Evolutionary conservation across 2,797 vertebrate species (phyloP), one percentile per base, ranked within the genome.

Genomic region (Eulemur rubriventer): DNA sequence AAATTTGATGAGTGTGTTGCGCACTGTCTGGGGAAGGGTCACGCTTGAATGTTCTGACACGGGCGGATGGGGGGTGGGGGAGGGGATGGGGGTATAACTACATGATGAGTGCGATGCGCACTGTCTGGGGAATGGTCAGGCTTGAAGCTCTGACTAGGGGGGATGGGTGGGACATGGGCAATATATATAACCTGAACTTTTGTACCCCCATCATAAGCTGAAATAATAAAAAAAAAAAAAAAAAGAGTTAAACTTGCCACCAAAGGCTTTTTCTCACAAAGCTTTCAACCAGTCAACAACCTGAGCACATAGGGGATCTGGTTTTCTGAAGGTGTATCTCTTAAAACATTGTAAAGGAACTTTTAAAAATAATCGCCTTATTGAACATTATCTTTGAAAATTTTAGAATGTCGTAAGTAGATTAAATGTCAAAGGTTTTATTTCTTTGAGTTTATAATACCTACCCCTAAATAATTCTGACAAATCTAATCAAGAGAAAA

Each of bases 381-480:
- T 69, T 69, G 43, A 26, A 41, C 8, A n/a, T 69, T 88, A 22
- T 63, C 35, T 35, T 55, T 87, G 30, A 55, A 28, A 48, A 43
- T 86, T 35, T 52, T 82, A 41, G 35, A 63, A 57, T 46, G 18
- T 33, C 30, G 7, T 61, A 69, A 91, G 43, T 46, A 94, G 46
- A 73, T 72, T 89, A 33, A 55, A 72, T 43, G 16, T 78, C 41
- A 85, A 35, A 55, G 24, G 8, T 38, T 55, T 22, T 24, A 67
- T 84, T 75, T 72, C 12, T 72, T 20, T 96, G 43, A 65, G 38
- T 9, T 55, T 80, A 78, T 0, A 80, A 12, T 41, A 63, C 8
- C 81, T 0, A 0, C 61, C 76, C 1, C 0, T 0, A 33, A 73
- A 0, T 3, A 50, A 52, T 48, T 67, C 6, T 82, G 88, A 43